A percentile compares a stretch with the other conserved stretches of the same genome.
phyloP scores from a whole-genome alignment of 2,113 vertebrate genomes.

The Charadrius vociferus region DNA sequence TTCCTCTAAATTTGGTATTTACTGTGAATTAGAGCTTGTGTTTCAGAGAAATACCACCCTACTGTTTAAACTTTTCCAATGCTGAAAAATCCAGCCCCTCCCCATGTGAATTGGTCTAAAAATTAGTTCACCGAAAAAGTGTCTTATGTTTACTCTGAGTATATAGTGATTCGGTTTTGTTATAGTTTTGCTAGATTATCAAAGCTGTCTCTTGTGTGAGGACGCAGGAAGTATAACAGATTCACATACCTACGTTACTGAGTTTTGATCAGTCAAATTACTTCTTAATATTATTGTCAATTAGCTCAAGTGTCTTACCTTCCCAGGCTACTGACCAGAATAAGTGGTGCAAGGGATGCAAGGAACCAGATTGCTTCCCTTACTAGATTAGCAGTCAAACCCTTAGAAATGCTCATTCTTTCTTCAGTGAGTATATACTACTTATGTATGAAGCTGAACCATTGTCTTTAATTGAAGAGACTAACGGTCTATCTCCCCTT shows the following conservation, averaged over 20 bases:
- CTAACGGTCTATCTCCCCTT: neutral
- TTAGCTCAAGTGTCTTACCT: neutral
- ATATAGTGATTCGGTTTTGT: neutral
- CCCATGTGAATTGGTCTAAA: neutral
- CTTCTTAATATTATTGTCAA: neutral
- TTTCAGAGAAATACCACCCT: neutral
- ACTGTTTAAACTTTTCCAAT: neutral
- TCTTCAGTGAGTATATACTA: neutral
- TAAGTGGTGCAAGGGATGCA: neutral
- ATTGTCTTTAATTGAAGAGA: neutral
- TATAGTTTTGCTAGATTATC: neutral
- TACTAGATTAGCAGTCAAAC: neutral
- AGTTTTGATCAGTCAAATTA: neutral
- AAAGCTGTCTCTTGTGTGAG: neutral
- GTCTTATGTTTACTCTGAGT: neutral
- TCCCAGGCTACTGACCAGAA: neutral
- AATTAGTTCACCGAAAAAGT: neutral
- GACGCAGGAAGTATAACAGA: neutral
- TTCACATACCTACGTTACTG: neutral
- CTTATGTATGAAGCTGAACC: neutral
- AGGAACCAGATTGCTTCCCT: neutral
- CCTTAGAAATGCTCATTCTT: neutral
- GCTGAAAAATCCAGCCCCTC: neutral
- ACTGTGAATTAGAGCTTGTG: neutral
- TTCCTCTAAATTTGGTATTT: neutral